Evolutionary conservation across 1,140 invertebrate species (phyloP).

Genomic region (Andrena cerasifolii): DNA sequence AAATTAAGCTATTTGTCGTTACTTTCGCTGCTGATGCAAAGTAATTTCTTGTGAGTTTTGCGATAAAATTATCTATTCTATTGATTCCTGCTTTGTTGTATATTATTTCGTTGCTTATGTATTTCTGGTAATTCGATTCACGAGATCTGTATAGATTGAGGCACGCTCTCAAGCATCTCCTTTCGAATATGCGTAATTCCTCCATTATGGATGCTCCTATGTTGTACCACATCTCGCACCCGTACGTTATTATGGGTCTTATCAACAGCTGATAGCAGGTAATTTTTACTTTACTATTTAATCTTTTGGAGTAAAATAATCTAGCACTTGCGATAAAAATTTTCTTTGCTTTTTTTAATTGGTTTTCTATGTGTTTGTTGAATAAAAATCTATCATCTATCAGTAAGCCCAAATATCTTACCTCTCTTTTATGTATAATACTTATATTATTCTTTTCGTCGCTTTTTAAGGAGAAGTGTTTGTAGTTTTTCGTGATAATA

Average conservation of each 20-base stretch:
- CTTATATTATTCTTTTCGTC: conserved; percentile 31
- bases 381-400: conserved; percentile 50
- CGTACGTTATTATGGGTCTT: conserved; percentile 50
- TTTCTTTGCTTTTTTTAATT: conserved; percentile 35
- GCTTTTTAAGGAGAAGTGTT: conserved; percentile 35
- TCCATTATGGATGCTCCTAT: conserved; percentile 29
- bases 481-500: conserved; percentile 36
- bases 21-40: conserved; percentile 8
- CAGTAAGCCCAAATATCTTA: conserved; percentile 55
- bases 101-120: not conserved
- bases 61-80: conserved; percentile 52
- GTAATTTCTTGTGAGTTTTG: conserved; percentile 57
- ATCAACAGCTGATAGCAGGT: conserved; percentile 46
- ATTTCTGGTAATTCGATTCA: conserved; percentile 26
- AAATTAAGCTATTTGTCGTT: conserved; percentile 29
- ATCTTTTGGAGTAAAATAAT: conserved; percentile 40
- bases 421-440: too few relatives aligned
- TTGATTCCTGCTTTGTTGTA: conserved; percentile 2
- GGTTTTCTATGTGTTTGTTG: conserved; percentile 46
- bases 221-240: conserved; percentile 49
- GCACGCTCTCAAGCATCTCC: conserved; percentile 41
- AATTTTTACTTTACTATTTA: conserved; percentile 11
- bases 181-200: conserved; percentile 36
- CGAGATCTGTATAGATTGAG: conserved; percentile 9
- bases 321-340: conserved; percentile 9